Base-by-base conservation (phyloP, 2,797 vertebrate genomes). In the Typhlichthys eigenmanni region DNA sequence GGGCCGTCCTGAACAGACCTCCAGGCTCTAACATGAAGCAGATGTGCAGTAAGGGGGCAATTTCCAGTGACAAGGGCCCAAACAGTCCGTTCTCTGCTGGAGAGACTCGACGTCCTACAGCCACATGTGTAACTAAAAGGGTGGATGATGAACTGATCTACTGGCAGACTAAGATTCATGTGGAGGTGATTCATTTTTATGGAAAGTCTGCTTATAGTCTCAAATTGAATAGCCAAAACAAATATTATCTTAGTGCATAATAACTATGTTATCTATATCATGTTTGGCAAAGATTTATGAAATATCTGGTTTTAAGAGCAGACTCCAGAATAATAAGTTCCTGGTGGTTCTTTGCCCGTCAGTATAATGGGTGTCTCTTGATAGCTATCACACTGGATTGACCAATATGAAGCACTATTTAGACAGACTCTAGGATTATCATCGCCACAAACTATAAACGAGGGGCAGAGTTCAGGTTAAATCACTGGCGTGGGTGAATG, bases 11-110 rank as follows among this genome's bases (percentile, higher is more conserved):
- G 71, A 58, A 55, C 71, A 60, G 81, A 66, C 86, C 77, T 79
- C 80, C 65, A 59, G 72, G 60, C 64, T 52, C 76, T 89, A 88
- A 90, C 80, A 60, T 67, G 46, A 89, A 88, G 71, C 87, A 89
- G 87, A 89, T 91, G 88, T 83, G 64, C 45, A 62, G 60, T 17
- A 46, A 62, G 68, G 76, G 85, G 84, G 87, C 34, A 61, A 73
- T 69, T 63, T 75, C 71, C 66, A 47, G 55, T 49, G 66, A 71
- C 72, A 64, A 54, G 57, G 46, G 66, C 65, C 67, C 72, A 16
- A 79, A 52, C 62, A 74, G 74, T 64, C 72, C 73, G 71, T 69
- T 14, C 58, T 55, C 62, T 59, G 17, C 38, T 84, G 64, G 73
- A 68, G 75, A 68, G 71, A 54, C 67, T 79, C 62, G 29, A 1